Evolutionary conservation across 1,140 invertebrate genomes (phyloP), one percentile per base, ranked within the genome.

Genomic region (Mactra quadrangularis): DNA sequence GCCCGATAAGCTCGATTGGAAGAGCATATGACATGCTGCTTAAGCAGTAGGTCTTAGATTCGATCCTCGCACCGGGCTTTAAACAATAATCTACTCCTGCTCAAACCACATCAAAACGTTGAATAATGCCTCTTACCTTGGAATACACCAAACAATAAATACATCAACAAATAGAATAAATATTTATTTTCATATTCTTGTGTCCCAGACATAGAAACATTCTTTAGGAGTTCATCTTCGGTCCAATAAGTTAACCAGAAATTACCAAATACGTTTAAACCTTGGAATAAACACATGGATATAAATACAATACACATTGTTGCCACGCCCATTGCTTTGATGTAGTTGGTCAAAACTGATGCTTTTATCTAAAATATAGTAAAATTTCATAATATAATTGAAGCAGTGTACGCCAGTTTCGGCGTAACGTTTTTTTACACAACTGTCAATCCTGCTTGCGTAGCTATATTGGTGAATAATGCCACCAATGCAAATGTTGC

Each of bases 341-440:
- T 94, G 90, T 98, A 98, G 92, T 98, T 96, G 79, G 96, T 95
- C 93, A 98, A 98, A 0, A 99, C 97, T 77, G 94, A 92, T 94
- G 96, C 96, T 94, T 97, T 97, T 0, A 97, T 96, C 96, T 96
- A 90, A 38, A 93, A 88, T 15, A 41, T 41, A 41, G 15, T 7
- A 41, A 41, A 7, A 41, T 41, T 6, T 6, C 38, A 41, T n/a
- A 50, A 50, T 50, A 50, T n/a, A 50, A 11, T 50, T 50, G n/a
- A 13, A 11, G n/a, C n/a, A 50, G 47, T 50, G n/a, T 13, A 50
- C 11, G 47, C n/a, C 47, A 50, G 47, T 13, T 50, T 13, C 47
- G n/a, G 47, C n/a, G 11, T 13, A 11, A 13, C 47, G 47, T 50
- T 50, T 50, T 50, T 50, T n/a, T 50, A 13, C 47, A 50, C 11